phyloP scores from a whole-genome alignment of 2,888 invertebrate species.

The Macaria liturata region DNA sequence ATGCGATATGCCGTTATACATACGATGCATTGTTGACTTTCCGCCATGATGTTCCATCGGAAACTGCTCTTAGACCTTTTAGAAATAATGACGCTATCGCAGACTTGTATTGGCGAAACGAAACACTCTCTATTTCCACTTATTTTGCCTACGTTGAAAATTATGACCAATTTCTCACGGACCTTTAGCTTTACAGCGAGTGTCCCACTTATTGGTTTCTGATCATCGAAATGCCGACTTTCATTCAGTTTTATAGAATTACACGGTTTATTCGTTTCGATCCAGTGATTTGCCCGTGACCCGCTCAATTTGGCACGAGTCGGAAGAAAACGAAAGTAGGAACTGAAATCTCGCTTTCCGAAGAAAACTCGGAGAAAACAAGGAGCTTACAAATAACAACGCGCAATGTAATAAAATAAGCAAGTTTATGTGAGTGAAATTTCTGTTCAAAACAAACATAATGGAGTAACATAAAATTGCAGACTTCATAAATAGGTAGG shows the following conservation, averaged over 20 bases:
- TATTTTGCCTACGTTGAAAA: slow-evolving; percentile 9
- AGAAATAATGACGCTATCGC: background rate
- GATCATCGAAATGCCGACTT: slow-evolving; percentile 50
- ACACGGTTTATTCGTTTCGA: slow-evolving; percentile 62
- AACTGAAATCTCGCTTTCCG: slow-evolving; percentile 16
- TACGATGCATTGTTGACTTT: slow-evolving; percentile 8
- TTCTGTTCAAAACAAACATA: background rate
- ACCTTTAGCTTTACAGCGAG: slow-evolving; percentile 8
- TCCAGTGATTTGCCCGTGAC: slow-evolving; percentile 55
- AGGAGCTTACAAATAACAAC: slow-evolving; percentile 1
- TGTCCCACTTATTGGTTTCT: slow-evolving; percentile 36
- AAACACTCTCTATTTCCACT: slow-evolving; percentile 5
- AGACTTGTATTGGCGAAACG: slow-evolving; percentile 1
- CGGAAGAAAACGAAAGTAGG: slow-evolving; percentile 50
- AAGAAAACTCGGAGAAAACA: slow-evolving; percentile 7
- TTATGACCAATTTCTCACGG: slow-evolving; percentile 10
- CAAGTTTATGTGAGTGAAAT: background rate
- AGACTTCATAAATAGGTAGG: too few species aligned
- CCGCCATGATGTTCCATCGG: slow-evolving; percentile 4
- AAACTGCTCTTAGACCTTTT: slow-evolving; percentile 2
- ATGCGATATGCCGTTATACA: slow-evolving; percentile 13
- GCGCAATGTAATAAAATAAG: background rate
- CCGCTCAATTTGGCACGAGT: slow-evolving; percentile 49
- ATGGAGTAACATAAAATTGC: too few species aligned
- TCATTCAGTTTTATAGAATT: slow-evolving; percentile 61